Conservation (phyloP, 2,113 vertebrate genomes). For the Calidris pugnax region DNA sequence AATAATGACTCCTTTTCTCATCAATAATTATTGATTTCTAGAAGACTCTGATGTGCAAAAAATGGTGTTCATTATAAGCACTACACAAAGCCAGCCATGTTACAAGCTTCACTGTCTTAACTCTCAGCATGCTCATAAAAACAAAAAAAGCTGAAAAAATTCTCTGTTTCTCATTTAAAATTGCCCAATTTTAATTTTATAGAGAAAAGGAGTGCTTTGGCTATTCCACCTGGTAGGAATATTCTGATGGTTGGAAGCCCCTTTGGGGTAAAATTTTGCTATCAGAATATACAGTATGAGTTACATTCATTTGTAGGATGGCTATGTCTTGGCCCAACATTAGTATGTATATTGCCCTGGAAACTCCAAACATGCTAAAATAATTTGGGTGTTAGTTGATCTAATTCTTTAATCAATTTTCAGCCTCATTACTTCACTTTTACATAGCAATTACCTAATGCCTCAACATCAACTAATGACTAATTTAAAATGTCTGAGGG, state of each 20-base stretch:
- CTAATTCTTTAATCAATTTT: not conserved
- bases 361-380: not conserved
- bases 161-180: not conserved
- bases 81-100: not conserved
- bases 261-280: not conserved
- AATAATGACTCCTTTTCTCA: not conserved
- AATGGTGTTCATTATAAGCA: not conserved
- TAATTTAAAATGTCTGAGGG: not conserved
- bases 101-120: not conserved
- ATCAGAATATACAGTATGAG: not conserved
- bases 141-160: not conserved
- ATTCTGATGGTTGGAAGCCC: not conserved
- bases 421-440: not conserved
- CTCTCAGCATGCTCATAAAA: not conserved
- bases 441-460: not conserved
- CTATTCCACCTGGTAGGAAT: not conserved
- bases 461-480: not conserved
- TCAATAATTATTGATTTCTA: constrained; percentile 33
- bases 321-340: not conserved
- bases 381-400: not conserved
- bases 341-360: not conserved
- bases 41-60: not conserved
- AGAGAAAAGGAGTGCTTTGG: not conserved
- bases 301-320: not conserved
- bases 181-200: not conserved